phyloP scores from a whole-genome alignment of 1,140 invertebrate genomes.

The Ceratina australensis region DNA sequence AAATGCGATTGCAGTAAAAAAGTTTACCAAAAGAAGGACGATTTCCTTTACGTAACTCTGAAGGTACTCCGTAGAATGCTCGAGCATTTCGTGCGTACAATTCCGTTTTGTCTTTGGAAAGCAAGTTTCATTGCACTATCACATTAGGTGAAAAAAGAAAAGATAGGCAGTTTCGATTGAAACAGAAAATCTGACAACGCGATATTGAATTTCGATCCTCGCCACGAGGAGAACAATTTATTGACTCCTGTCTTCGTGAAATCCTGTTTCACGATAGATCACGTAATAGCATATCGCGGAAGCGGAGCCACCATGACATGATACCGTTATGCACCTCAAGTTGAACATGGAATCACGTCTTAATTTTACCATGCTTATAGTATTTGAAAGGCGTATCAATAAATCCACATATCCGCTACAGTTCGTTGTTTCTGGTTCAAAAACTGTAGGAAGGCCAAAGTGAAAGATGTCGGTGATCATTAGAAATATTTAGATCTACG shows the following conservation, averaged over 20 bases:
- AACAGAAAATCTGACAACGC: neutral
- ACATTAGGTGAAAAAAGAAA: neutral
- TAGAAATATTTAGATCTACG: no score
- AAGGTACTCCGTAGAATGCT: conserved; percentile 21
- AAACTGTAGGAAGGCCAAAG: no score
- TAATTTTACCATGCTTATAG: no score
- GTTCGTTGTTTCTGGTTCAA: no score
- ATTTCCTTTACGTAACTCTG: neutral
- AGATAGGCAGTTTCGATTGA: neutral
- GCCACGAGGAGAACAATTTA: neutral
- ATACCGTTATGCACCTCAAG: neutral
- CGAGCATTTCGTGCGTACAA: neutral
- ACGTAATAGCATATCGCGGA: conserved; percentile 19
- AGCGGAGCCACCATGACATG: conserved; percentile 1
- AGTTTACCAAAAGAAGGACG: neutral
- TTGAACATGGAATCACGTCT: neutral
- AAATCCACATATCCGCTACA: no score
- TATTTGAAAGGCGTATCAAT: no score
- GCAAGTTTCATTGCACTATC: neutral
- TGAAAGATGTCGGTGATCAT: no score
- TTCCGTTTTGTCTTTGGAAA: neutral
- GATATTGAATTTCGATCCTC: neutral
- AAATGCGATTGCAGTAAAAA: no score
- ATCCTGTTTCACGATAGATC: conserved; percentile 36
- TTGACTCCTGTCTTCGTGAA: conserved; percentile 20